Percentiles rank a stretch among this genome's conserved stretches.
Conservation (phyloP, 2,113 vertebrate species). For the Chloebia gouldiae region DNA sequence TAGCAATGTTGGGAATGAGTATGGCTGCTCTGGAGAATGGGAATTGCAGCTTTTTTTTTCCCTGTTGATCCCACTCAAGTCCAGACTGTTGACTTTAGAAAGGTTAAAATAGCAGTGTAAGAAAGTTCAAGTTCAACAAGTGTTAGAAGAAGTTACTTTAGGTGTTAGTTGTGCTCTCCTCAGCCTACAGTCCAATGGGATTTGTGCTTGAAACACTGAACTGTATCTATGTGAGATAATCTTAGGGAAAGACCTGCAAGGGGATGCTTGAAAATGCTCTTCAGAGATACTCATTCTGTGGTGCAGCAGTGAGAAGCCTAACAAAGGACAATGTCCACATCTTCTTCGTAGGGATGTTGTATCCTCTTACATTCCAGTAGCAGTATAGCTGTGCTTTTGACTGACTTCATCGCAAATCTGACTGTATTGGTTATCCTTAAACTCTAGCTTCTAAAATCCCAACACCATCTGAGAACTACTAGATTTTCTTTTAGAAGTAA, state of each 20-base stretch:
- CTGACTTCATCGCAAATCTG: neutral
- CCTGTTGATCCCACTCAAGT: neutral
- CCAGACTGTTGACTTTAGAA: neutral
- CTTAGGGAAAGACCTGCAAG: neutral
- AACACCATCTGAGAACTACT: neutral
- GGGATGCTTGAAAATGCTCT: neutral
- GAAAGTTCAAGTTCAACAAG: neutral
- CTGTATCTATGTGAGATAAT: neutral
- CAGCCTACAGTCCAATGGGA: neutral
- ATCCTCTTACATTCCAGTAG: neutral
- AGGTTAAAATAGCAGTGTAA: neutral
- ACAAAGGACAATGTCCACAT: neutral
- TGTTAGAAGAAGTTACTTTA: neutral
- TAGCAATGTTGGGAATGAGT: neutral
- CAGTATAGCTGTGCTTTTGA: neutral
- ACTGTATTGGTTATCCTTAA: neutral
- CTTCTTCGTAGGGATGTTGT: neutral
- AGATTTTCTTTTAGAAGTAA: neutral
- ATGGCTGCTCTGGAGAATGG: neutral
- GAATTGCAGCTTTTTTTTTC: neutral
- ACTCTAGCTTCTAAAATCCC: neutral
- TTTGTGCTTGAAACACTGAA: neutral
- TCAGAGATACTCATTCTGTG: neutral
- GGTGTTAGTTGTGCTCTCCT: neutral
- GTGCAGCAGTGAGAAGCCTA: neutral